Percentiles rank a stretch among this genome's conserved stretches.
These are phyloP conservation scores for Oxystoma pomonae DNA, from an alignment of 2,888 invertebrate species.

Conservation along the genomic window DNA sequence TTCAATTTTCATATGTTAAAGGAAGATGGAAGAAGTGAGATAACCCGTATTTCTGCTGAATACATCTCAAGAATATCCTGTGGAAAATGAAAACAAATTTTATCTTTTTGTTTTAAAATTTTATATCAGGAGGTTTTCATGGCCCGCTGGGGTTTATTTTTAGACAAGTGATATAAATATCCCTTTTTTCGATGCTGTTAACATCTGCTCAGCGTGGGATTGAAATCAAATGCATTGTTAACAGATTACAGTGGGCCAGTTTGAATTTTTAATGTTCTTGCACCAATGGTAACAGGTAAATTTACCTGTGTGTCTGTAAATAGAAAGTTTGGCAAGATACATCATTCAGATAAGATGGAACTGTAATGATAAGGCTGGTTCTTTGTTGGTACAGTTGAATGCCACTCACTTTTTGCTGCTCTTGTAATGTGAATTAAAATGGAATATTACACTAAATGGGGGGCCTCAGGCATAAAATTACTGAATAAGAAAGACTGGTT, in stretches of 20 bases:
- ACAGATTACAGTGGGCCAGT: constrained; percentile 40
- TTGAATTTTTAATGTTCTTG: constrained; percentile 24
- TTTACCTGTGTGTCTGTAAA: constrained; percentile 31
- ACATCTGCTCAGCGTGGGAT: constrained; percentile 37
- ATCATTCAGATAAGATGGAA: constrained; percentile 39
- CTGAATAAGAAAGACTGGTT: constrained; percentile 22
- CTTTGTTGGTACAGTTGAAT: constrained; percentile 21
- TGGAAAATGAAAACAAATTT: background rate
- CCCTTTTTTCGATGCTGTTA: constrained; percentile 7
- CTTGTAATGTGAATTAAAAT: background rate
- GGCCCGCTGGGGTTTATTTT: background rate
- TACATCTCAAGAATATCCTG: background rate
- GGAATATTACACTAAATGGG: background rate
- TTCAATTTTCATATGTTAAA: background rate
- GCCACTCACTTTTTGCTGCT: constrained; percentile 18
- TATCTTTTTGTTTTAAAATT: background rate
- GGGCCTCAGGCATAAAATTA: constrained; percentile 16
- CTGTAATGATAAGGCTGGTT: constrained; percentile 37
- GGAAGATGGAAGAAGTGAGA: background rate
- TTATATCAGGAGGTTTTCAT: background rate
- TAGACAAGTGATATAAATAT: background rate
- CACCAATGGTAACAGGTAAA: constrained; percentile 21
- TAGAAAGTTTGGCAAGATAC: constrained; percentile 48
- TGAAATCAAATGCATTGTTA: constrained; percentile 34
- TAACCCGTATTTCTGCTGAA: background rate